A percentile compares a stretch with the other conserved stretches of the same genome.
These are phyloP conservation scores for Novumbra hubbsi DNA, from an alignment of 2,797 vertebrate genomes.

Conservation along the genomic window DNA sequence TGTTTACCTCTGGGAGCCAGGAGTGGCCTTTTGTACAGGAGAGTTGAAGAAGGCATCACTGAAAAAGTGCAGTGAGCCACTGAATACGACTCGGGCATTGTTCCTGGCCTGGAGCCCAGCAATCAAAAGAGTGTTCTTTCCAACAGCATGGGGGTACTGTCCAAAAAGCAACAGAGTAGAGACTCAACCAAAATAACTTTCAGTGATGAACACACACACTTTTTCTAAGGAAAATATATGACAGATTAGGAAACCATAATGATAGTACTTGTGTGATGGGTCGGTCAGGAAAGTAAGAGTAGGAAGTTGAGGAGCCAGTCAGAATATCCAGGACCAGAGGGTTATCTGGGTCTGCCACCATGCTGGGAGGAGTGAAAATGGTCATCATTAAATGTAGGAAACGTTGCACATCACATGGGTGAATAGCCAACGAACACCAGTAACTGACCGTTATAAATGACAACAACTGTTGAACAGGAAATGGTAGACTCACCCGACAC, in stretches of 20 bases:
- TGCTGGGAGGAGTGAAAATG: constrained; percentile 63
- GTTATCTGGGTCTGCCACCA: constrained; percentile 98
- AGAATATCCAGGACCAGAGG: constrained; percentile 95
- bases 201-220: background rate
- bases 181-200: background rate
- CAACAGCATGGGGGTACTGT: constrained; percentile 95
- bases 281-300: constrained; percentile 96
- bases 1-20: constrained; percentile 83
- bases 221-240: background rate
- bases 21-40: constrained; percentile 86
- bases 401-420: background rate
- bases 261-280: constrained; percentile 88
- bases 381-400: background rate
- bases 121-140: constrained; percentile 95
- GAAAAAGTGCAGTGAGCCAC: constrained; percentile 95
- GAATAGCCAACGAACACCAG: background rate
- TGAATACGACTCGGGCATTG: constrained; percentile 95
- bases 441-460: background rate
- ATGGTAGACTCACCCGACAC: constrained; percentile 85
- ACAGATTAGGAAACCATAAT: background rate
- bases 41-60: constrained; percentile 95
- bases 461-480: accelerated
- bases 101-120: constrained; percentile 96
- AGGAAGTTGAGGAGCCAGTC: constrained; percentile 94
- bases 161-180: background rate